A percentile compares a stretch with the other conserved stretches of the same genome.
These are phyloP conservation scores for Euzetes globulus DNA, from an alignment of 2,888 invertebrate genomes.

Conservation along the genomic window DNA sequence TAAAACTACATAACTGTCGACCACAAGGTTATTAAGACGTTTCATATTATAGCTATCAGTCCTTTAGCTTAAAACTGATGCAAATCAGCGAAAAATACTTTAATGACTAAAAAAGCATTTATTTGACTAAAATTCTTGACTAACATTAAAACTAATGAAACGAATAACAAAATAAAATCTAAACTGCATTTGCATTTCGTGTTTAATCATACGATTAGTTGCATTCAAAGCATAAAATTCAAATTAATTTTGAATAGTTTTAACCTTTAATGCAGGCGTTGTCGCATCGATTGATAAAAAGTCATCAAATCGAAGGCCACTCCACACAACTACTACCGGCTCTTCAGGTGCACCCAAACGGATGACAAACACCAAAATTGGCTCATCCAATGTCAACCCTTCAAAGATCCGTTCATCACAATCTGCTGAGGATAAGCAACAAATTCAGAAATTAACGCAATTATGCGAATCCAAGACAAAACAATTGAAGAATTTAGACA, in stretches of 20 bases:
- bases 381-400: neutral
- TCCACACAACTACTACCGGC: neutral
- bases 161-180: too few relatives aligned
- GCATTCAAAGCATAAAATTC: neutral
- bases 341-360: neutral
- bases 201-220: neutral
- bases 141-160: too few relatives aligned
- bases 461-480: constrained; percentile 17
- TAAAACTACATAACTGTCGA: constrained; percentile 2
- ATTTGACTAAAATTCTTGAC: too few relatives aligned
- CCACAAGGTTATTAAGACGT: constrained; percentile 29
- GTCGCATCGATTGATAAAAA: constrained; percentile 8
- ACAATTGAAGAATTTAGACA: constrained; percentile 2
- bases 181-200: neutral
- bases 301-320: neutral
- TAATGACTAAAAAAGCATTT: too few relatives aligned
- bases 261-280: neutral
- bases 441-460: neutral
- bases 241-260: neutral
- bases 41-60: neutral
- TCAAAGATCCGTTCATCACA: neutral
- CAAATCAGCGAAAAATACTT: too few relatives aligned
- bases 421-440: neutral
- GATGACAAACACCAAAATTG: constrained; percentile 1
- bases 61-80: too few relatives aligned